A percentile compares a stretch with the other conserved stretches of the same genome.
phyloP scores from a whole-genome alignment of 2,888 invertebrate genomes.

The Amphipyra tragopoginis region DNA sequence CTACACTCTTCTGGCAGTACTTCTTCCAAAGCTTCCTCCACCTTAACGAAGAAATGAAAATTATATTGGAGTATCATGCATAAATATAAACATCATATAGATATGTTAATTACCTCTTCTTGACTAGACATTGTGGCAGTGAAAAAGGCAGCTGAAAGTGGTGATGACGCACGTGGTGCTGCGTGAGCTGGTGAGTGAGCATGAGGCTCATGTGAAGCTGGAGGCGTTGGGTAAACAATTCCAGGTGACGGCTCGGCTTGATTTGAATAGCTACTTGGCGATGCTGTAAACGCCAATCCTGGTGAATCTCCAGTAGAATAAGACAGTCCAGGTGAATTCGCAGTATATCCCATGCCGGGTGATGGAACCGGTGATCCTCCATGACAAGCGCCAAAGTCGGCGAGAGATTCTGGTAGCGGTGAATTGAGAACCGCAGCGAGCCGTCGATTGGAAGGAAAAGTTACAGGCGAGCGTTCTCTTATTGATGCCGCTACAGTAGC shows the following conservation, averaged over 20 bases:
- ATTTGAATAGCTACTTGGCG: conserved; percentile 82
- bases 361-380: conserved; percentile 86
- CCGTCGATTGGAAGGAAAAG: conserved; percentile 92
- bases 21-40: conserved; percentile 96
- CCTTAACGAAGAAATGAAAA: conserved; percentile 73
- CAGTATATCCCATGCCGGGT: conserved; percentile 87
- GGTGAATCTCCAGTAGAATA: conserved; percentile 93
- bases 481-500: conserved; percentile 90
- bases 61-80: conserved; percentile 15
- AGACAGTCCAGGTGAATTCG: conserved; percentile 91
- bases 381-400: conserved; percentile 95
- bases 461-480: conserved; percentile 89
- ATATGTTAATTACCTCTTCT: conserved; percentile 89
- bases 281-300: conserved; percentile 80
- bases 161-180: conserved; percentile 94
- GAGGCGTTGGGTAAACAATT: conserved; percentile 95
- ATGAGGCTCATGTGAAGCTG: conserved; percentile 93
- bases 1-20: conserved; percentile 94
- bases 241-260: conserved; percentile 91
- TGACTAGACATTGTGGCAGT: conserved; percentile 96
- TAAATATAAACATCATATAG: conserved; percentile 6
- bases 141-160: conserved; percentile 95
- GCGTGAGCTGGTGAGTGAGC: conserved; percentile 92
- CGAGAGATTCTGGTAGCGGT: conserved; percentile 94
- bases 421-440: conserved; percentile 94